Evolutionary conservation across 2,113 vertebrate genomes (phyloP).

Genomic region (Xenus cinereus): DNA sequence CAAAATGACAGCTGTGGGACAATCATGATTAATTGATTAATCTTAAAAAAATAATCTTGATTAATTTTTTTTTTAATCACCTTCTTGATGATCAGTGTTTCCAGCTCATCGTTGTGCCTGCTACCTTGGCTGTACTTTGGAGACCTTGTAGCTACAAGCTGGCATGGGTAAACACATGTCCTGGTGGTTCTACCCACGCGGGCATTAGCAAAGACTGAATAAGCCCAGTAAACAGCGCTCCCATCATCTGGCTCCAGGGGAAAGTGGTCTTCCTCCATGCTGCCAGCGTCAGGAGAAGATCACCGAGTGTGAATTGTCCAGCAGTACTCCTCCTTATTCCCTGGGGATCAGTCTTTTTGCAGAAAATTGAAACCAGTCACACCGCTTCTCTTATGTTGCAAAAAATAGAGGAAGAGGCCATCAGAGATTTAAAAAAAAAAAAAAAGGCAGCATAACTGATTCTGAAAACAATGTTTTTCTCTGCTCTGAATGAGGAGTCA

Average conservation of each 20-base stretch:
- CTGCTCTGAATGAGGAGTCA: neutral
- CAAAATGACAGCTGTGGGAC: neutral
- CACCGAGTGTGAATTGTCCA: neutral
- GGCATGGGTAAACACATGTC: accelerated
- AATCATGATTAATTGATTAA: too few relatives aligned
- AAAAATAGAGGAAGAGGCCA: neutral
- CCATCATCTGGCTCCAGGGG: neutral
- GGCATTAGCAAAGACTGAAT: neutral
- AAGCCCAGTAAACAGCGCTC: neutral
- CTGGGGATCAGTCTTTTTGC: neutral
- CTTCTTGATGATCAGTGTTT: neutral
- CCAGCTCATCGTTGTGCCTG: neutral
- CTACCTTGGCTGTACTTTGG: neutral
- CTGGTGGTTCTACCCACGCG: neutral
- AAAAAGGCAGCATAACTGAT: neutral
- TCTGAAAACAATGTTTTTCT: neutral
- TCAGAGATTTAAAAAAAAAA: neutral
- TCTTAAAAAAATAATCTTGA: too few relatives aligned
- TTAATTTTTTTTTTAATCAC: neutral
- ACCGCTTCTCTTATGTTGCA: neutral
- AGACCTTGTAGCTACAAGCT: neutral
- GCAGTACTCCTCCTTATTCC: neutral
- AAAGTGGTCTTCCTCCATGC: neutral
- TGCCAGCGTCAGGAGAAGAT: neutral
- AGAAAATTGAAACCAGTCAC: neutral